Base-by-base conservation (phyloP, 2,888 invertebrate species). In the Leucoma salicis region DNA sequence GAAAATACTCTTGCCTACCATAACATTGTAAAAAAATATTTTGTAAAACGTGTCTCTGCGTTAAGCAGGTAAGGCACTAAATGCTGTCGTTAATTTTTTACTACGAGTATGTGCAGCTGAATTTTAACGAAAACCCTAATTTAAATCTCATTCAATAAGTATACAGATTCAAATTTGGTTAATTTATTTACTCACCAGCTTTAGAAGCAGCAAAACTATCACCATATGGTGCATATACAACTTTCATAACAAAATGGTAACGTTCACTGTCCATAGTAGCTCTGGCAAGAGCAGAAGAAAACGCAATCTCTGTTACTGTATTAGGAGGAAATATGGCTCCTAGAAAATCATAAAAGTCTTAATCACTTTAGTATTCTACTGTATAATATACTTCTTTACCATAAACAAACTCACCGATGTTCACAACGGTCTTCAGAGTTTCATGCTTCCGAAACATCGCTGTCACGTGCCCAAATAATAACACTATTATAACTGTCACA, bases 241-340 rank as follows among this genome's bases (percentile, higher is more conserved):
- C 67, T 56, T 78, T 78, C 76, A 85, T 70, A 1, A 71, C 60
- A 46, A 71, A 88, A 43, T 76, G 70, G 42, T 82, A 86, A 18
- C 69, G 76, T 39, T 84, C 74, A 31, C 86, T 88, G 42, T 86
- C 85, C 79, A 87, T 85, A 0, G 86, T 82, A 1, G 86, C 85
- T 24, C 86, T 64, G 0, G 78, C 70, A 0, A 88, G 66, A 0
- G 86, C 74, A 0, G 88, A 80, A 0, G 79, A 74, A 35, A 87
- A 88, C 0, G 88, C 83, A 8, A 87, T 81, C 50, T 88, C 88
- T 1, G 81, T 60, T 2, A 87, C 78, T 0, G 86, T 81, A 35
- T 82, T 78, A 1, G 78, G 77, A 8, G 86, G 85, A 41, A 88
- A 73, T 55, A 88, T 82, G n/a, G 78, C 85, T 32, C 88, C 87